Conservation (phyloP, 2,797 vertebrate genomes). For the Phalanger gymnotis region DNA sequence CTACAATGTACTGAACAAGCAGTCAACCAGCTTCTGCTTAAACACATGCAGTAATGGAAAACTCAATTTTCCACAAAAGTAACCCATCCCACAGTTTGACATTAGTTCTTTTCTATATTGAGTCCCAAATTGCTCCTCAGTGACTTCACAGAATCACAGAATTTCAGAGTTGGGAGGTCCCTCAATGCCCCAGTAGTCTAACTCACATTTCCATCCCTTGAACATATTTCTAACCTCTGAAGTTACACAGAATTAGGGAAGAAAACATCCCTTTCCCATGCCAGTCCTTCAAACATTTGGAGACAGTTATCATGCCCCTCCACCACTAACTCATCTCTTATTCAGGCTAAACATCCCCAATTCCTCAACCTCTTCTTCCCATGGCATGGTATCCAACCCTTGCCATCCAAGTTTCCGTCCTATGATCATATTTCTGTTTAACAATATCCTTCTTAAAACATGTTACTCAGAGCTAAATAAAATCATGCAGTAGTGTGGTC, state of each 20-base stretch:
- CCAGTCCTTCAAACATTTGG: background rate
- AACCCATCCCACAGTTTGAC: background rate
- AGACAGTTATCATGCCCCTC: background rate
- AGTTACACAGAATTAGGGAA: background rate
- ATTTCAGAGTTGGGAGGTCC: background rate
- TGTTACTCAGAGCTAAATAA: background rate
- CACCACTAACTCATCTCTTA: background rate
- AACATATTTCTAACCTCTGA: background rate
- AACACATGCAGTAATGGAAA: background rate
- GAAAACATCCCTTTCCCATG: background rate
- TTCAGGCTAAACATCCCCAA: background rate
- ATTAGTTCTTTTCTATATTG: background rate
- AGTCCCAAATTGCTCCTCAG: background rate
- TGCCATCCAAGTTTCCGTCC: background rate
- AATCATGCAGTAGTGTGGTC: background rate
- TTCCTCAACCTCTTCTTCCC: background rate
- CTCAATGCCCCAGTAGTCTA: background rate
- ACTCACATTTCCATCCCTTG: background rate
- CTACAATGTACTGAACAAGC: background rate
- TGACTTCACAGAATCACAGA: background rate
- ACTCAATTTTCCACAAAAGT: background rate
- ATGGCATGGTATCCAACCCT: background rate
- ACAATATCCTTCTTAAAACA: background rate
- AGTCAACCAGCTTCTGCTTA: background rate
- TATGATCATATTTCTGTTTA: background rate